Percentiles rank a stretch among this genome's conserved stretches.
These are phyloP conservation scores for Phylloscopus whistleri DNA, from an alignment of 2,113 vertebrate genomes.

Conservation along the genomic window DNA sequence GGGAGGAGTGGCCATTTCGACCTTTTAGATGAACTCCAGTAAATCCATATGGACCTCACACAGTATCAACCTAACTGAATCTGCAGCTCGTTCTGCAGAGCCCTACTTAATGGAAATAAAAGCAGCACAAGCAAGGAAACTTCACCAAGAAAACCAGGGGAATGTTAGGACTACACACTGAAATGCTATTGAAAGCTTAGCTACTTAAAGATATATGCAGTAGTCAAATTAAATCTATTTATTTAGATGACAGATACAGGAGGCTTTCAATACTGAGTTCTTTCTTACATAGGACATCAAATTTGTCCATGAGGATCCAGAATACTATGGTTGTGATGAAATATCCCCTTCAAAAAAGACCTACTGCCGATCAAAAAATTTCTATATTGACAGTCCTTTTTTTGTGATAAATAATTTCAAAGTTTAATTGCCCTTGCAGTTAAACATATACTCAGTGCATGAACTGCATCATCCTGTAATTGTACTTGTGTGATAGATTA, in stretches of 20 bases:
- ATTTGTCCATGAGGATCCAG: not conserved
- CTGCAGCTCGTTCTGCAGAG: not conserved
- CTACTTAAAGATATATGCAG: not conserved
- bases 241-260: not conserved
- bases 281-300: not conserved
- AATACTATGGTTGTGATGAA: not conserved
- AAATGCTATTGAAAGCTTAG: not conserved
- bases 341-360: not conserved
- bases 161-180: not conserved
- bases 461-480: not conserved
- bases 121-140: not conserved
- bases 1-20: not conserved
- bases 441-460: not conserved
- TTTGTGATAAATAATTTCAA: not conserved
- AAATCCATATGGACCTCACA: not conserved
- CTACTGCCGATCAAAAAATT: not conserved
- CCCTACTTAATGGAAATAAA: not conserved
- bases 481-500: not conserved
- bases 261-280: not conserved
- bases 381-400: not conserved
- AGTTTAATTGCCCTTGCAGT: not conserved
- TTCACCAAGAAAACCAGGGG: not conserved
- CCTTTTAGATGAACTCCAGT: not conserved
- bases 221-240: not conserved
- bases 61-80: not conserved